Conservation (phyloP, 2,888 invertebrate genomes). For the Phania funesta region DNA sequence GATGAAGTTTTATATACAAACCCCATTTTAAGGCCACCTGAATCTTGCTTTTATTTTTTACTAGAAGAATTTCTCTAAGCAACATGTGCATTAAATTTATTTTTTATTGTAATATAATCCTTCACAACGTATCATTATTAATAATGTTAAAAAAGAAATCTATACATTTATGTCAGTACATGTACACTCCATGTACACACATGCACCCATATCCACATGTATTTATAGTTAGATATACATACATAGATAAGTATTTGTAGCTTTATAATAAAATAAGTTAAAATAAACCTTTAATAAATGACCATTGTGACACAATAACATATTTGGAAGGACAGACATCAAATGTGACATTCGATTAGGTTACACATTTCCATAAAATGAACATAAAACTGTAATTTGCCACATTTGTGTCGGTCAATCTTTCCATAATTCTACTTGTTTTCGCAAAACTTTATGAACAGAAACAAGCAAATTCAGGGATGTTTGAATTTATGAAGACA, state of each 20-base stretch:
- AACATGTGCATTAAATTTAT: constrained; percentile 69
- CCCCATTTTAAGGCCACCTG: no score
- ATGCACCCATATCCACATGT: background rate
- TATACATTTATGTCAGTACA: background rate
- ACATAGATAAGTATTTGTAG: background rate
- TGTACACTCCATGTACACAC: background rate
- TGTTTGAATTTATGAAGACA: background rate
- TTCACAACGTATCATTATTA: constrained; percentile 67
- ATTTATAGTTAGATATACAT: background rate
- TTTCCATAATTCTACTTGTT: constrained; percentile 55
- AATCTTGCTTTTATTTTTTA: background rate
- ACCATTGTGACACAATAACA: constrained; percentile 41
- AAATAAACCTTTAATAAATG: constrained; percentile 62
- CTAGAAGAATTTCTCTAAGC: background rate
- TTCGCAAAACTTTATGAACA: constrained; percentile 7
- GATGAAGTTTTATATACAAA: no score
- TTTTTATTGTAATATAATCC: constrained; percentile 70
- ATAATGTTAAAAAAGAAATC: constrained; percentile 44
- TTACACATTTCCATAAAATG: constrained; percentile 75
- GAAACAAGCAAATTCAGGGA: background rate
- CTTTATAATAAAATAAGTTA: constrained; percentile 24
- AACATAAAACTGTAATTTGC: constrained; percentile 77
- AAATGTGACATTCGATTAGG: constrained; percentile 72
- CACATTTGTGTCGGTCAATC: constrained; percentile 76
- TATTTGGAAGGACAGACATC: constrained; percentile 21